Percentiles rank a stretch among this genome's conserved stretches.
phyloP scores from a whole-genome alignment of 2,797 vertebrate species.

The Acanthurus leucopareius region DNA sequence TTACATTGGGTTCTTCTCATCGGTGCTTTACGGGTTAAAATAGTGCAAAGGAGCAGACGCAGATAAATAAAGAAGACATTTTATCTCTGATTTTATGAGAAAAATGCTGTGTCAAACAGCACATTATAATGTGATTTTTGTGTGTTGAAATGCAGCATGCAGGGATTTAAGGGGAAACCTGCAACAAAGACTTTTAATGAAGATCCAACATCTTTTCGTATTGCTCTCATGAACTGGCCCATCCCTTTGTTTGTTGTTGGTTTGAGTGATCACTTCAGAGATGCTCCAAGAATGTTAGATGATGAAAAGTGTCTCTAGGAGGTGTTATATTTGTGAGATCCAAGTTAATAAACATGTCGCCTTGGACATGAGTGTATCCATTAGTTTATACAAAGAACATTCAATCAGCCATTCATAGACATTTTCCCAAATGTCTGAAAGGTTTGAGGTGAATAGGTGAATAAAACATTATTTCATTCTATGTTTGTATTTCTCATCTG shows the following conservation, averaged over 20 bases:
- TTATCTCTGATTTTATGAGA: not conserved
- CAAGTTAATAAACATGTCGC: slow-evolving; percentile 62
- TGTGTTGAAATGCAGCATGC: slow-evolving; percentile 60
- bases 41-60: slow-evolving; percentile 28
- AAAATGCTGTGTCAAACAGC: not conserved
- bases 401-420: slow-evolving; percentile 82
- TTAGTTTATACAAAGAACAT: slow-evolving; percentile 79
- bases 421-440: slow-evolving; percentile 87
- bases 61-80: slow-evolving; percentile 1
- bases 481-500: slow-evolving; percentile 69
- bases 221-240: slow-evolving; percentile 67
- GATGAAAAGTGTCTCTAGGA: slow-evolving; percentile 27
- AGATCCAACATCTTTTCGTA: not conserved
- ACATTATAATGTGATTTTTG: slow-evolving; percentile 9
- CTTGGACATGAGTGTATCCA: slow-evolving; percentile 57
- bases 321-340: slow-evolving; percentile 68
- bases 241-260: slow-evolving; percentile 82
- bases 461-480: slow-evolving; percentile 72
- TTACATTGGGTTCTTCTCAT: slow-evolving; percentile 23
- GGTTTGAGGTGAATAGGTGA: slow-evolving; percentile 71
- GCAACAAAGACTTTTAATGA: slow-evolving; percentile 20
- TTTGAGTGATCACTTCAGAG: slow-evolving; percentile 76
- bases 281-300: slow-evolving; percentile 66
- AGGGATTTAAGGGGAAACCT: slow-evolving; percentile 34
- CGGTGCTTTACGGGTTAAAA: slow-evolving; percentile 16